phyloP scores from a whole-genome alignment of 2,888 invertebrate genomes.

The Aporophyla nigra region DNA sequence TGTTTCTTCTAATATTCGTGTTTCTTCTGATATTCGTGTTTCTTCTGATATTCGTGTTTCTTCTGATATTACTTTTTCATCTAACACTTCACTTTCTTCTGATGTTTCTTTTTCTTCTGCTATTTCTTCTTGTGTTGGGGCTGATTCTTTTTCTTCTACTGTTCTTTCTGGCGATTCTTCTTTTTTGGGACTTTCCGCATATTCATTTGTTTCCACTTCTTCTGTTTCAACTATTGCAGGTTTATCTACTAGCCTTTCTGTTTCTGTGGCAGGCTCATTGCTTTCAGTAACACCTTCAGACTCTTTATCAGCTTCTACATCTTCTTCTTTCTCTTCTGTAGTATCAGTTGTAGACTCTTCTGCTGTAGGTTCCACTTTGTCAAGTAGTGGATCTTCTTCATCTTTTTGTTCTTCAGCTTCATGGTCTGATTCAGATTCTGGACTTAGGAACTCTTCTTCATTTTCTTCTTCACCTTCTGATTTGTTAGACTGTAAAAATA shows the following conservation, averaged over 20 bases:
- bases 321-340: conserved; percentile 47
- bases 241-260: conserved; percentile 25
- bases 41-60: neutral
- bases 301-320: conserved; percentile 21
- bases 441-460: conserved; percentile 88
- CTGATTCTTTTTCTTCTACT: conserved; percentile 16
- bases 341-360: conserved; percentile 42
- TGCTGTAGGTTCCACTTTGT: conserved; percentile 42
- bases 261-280: conserved; percentile 19
- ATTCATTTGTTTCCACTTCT: conserved; percentile 27
- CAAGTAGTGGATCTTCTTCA: conserved; percentile 57
- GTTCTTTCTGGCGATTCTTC: conserved; percentile 2
- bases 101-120: neutral
- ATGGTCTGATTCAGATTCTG: conserved; percentile 86
- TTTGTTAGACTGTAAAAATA: conserved; percentile 71
- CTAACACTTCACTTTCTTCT: neutral
- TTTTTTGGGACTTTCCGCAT: conserved; percentile 1
- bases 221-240: conserved; percentile 33
- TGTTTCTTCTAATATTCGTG: neutral
- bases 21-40: neutral
- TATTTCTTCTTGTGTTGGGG: conserved; percentile 4
- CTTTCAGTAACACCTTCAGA: conserved; percentile 40
- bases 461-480: conserved; percentile 85
- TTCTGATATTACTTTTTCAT: neutral
- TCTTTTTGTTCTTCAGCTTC: conserved; percentile 77